A percentile compares a stretch with the other conserved stretches of the same genome.
phyloP scores from a whole-genome alignment of 2,888 invertebrate species.

The Isotomurus palustris region DNA sequence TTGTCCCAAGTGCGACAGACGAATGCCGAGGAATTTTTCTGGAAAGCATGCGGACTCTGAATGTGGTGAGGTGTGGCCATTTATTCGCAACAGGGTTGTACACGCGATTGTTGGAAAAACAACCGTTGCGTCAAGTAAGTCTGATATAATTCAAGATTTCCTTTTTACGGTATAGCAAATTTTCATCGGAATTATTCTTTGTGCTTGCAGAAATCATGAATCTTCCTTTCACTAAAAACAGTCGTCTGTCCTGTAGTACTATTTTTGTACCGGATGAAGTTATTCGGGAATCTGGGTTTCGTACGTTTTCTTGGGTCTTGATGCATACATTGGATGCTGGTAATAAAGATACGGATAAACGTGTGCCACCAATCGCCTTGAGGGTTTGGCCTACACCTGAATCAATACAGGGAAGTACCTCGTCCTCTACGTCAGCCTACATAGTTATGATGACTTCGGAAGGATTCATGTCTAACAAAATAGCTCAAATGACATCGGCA shows the following conservation, averaged over 20 bases:
- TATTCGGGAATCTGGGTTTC: slow-evolving; percentile 37
- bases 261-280: slow-evolving; percentile 39
- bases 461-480: slow-evolving; percentile 18
- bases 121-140: slow-evolving; percentile 27
- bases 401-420: background rate
- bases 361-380: slow-evolving; percentile 17
- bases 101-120: slow-evolving; percentile 21
- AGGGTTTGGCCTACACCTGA: slow-evolving; percentile 39
- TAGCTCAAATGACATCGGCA: too few relatives aligned
- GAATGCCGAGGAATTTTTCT: slow-evolving; percentile 23
- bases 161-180: background rate
- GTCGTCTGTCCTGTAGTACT: slow-evolving; percentile 25
- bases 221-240: slow-evolving; percentile 34
- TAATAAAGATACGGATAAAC: background rate
- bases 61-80: slow-evolving; percentile 31
- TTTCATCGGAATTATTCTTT: background rate
- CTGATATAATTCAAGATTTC: too few relatives aligned
- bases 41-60: slow-evolving; percentile 33
- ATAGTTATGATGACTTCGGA: slow-evolving; percentile 18
- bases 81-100: slow-evolving; percentile 19
- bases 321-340: slow-evolving; percentile 11
- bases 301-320: slow-evolving; percentile 37
- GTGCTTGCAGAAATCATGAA: slow-evolving; percentile 31
- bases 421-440: slow-evolving; percentile 7
- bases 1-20: slow-evolving; percentile 33